Conservation (phyloP, 2,113 vertebrate species). For the Cyanoderma ruficeps region DNA sequence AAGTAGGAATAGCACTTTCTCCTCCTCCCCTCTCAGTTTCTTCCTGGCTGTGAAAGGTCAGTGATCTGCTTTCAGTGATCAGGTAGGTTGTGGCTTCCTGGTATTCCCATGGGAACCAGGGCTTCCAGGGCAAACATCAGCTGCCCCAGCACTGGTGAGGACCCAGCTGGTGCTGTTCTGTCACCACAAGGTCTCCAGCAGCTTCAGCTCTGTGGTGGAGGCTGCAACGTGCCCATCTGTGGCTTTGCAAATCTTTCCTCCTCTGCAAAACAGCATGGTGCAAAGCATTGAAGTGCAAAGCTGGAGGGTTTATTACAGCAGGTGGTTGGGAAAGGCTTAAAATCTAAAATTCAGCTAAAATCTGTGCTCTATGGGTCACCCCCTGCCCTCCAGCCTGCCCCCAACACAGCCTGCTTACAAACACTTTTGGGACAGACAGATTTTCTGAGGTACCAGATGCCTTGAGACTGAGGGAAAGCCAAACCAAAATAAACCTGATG, state of each 20-base stretch:
- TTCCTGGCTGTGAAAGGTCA: neutral
- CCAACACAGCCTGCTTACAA: neutral
- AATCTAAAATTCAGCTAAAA: neutral
- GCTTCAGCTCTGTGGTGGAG: neutral
- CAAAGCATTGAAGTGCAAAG: neutral
- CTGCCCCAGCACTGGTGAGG: neutral
- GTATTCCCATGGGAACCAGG: neutral
- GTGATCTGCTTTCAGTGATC: neutral
- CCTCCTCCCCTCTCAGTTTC: neutral
- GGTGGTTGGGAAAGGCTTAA: neutral
- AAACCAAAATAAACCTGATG: neutral
- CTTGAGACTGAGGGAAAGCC: neutral
- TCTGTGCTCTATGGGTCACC: neutral
- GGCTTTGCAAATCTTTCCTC: neutral
- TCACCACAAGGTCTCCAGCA: neutral
- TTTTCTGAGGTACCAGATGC: neutral
- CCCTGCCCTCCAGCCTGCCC: neutral
- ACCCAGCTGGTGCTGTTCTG: neutral
- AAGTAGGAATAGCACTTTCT: neutral
- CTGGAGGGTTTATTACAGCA: neutral
- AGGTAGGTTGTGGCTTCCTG: neutral
- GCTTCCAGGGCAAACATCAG: neutral
- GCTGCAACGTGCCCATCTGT: neutral
- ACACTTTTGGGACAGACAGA: neutral
- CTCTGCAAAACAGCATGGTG: accelerated